These are phyloP conservation scores for Drosophila multiciliata DNA, from an alignment of 2,888 invertebrate species.

Conservation along the genomic window DNA sequence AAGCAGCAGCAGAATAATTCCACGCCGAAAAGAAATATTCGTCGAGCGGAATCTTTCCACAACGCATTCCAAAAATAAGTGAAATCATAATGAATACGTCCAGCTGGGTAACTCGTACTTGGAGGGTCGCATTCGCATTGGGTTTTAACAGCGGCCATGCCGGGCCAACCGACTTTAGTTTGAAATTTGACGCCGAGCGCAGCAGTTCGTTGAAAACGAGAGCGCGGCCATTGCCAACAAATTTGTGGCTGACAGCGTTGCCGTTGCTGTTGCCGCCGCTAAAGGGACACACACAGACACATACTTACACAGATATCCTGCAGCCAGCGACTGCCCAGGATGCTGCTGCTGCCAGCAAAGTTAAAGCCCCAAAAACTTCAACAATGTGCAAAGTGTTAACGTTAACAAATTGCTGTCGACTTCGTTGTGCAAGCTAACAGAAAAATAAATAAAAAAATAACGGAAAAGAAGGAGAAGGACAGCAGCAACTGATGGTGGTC, in stretches of 20 bases:
- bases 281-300: slow-evolving; percentile 12
- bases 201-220: slow-evolving; percentile 63
- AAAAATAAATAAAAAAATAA: no score
- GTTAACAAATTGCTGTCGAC: slow-evolving; percentile 2
- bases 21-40: not conserved
- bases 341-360: slow-evolving; percentile 15
- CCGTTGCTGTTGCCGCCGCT: slow-evolving; percentile 26
- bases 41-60: not conserved
- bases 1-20: not conserved
- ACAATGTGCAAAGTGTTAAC: slow-evolving; percentile 40
- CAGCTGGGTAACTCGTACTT: slow-evolving; percentile 43
- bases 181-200: slow-evolving; percentile 76
- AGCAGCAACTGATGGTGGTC: not conserved
- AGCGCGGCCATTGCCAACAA: slow-evolving; percentile 59
- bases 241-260: slow-evolving; percentile 28
- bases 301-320: slow-evolving; percentile 37
- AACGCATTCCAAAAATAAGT: not conserved
- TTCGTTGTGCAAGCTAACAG: slow-evolving; percentile 2
- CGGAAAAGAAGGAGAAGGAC: not conserved
- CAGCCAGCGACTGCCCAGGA: slow-evolving; percentile 48
- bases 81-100: not conserved
- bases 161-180: slow-evolving; percentile 73
- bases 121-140: slow-evolving; percentile 54
- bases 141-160: slow-evolving; percentile 57
- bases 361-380: slow-evolving; percentile 14